phyloP scores from a whole-genome alignment of 1,140 invertebrate genomes.

The Bombus ignitus region DNA sequence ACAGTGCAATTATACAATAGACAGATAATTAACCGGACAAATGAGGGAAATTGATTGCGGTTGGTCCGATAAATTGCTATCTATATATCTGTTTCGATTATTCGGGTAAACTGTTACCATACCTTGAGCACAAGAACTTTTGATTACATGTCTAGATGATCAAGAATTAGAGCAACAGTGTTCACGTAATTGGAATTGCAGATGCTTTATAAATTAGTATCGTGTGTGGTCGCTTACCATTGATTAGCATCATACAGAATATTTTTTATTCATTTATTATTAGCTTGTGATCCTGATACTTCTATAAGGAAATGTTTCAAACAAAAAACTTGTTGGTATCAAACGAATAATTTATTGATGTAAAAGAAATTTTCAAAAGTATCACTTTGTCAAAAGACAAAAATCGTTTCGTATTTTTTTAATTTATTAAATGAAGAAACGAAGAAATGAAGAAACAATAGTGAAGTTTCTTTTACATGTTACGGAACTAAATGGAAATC shows the following conservation, averaged over 20 bases:
- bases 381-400: too few species aligned
- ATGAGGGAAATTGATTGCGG: conserved; percentile 7
- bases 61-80: conserved; percentile 13
- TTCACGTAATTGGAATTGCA: conserved; percentile 14
- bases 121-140: conserved; percentile 26
- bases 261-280: too few species aligned
- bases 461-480: too few species aligned
- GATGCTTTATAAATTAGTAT: neutral
- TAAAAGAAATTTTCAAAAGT: neutral
- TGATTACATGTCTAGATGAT: conserved; percentile 16
- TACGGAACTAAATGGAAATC: too few species aligned
- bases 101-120: conserved; percentile 7
- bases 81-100: conserved; percentile 13
- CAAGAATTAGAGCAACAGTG: neutral
- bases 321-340: neutral
- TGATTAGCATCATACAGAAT: too few species aligned
- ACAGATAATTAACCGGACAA: conserved; percentile 9
- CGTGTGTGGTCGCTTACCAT: neutral
- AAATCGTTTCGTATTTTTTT: too few species aligned
- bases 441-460: too few species aligned
- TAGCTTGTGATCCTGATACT: neutral
- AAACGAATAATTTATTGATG: neutral
- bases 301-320: neutral
- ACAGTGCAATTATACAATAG: conserved; percentile 4
- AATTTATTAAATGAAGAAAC: too few species aligned